A percentile compares a stretch with the other conserved stretches of the same genome.
Evolutionary conservation across 2,888 invertebrate genomes (phyloP).

Genomic region (Drosophila borealis): DNA sequence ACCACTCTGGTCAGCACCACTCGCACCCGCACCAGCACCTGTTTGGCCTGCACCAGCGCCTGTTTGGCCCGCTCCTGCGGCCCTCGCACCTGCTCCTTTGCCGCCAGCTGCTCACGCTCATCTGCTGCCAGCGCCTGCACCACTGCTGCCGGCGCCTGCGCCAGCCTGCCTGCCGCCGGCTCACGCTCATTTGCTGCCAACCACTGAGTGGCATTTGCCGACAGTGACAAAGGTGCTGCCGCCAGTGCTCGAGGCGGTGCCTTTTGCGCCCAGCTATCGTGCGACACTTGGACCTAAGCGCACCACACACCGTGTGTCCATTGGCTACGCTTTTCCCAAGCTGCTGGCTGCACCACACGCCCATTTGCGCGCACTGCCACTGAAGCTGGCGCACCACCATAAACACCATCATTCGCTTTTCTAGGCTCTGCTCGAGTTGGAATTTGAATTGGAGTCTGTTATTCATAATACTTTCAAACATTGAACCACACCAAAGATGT

Average conservation of each 20-base stretch:
- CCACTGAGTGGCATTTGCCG: slow-evolving; percentile 59
- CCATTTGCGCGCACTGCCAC: slow-evolving; percentile 75
- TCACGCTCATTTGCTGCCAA: slow-evolving; percentile 49
- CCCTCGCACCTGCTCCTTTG: slow-evolving; percentile 38
- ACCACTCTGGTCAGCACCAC: slow-evolving; percentile 21
- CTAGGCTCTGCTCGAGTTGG: slow-evolving; percentile 19
- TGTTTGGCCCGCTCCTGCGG: slow-evolving; percentile 41
- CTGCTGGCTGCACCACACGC: slow-evolving; percentile 70
- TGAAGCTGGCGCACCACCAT: slow-evolving; percentile 69
- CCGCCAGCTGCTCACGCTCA: slow-evolving; percentile 23
- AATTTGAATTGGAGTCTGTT: background rate
- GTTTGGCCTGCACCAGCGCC: slow-evolving; percentile 21
- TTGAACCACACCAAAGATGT: slow-evolving; percentile 49
- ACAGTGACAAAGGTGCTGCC: slow-evolving; percentile 64
- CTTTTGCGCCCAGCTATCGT: slow-evolving; percentile 76
- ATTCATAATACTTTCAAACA: slow-evolving; percentile 7
- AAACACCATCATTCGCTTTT: slow-evolving; percentile 74
- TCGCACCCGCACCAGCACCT: slow-evolving; percentile 21
- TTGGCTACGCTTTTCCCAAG: slow-evolving; percentile 81
- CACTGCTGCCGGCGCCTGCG: slow-evolving; percentile 36
- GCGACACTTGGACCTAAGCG: slow-evolving; percentile 82
- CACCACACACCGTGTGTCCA: slow-evolving; percentile 81
- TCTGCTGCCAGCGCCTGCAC: slow-evolving; percentile 19
- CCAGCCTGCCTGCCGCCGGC: slow-evolving; percentile 26
- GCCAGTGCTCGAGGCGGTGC: slow-evolving; percentile 70